These are phyloP conservation scores for Pollachius pollachius DNA, from an alignment of 2,113 vertebrate species.

Conservation along the genomic window DNA sequence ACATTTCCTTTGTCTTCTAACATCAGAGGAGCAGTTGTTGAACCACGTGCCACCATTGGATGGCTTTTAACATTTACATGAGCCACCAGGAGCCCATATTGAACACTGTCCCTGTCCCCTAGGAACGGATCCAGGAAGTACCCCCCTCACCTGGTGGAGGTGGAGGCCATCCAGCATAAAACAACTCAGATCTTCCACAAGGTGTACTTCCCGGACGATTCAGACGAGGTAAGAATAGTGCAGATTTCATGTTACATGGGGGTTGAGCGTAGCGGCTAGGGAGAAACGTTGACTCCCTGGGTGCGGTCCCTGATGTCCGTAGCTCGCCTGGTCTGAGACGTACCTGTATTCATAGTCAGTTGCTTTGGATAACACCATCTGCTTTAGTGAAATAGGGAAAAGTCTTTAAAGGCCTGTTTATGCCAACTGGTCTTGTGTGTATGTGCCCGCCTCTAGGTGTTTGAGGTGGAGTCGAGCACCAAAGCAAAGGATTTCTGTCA, in stretches of 20 bases:
- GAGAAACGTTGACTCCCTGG: background rate
- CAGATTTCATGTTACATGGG: background rate
- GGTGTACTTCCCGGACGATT: conserved; percentile 97
- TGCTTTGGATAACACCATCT: background rate
- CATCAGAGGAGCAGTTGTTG: too few relatives aligned
- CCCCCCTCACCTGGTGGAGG: conserved; percentile 94
- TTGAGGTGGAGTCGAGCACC: conserved; percentile 97
- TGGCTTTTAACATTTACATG: too few relatives aligned
- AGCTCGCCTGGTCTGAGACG: too few relatives aligned
- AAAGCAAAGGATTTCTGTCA: conserved; percentile 98
- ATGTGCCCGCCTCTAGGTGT: conserved; percentile 75
- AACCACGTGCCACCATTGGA: too few relatives aligned
- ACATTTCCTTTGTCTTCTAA: too few relatives aligned
- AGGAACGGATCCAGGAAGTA: conserved; percentile 97
- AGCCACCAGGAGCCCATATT: too few relatives aligned
- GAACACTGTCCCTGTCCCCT: background rate
- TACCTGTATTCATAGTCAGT: too few relatives aligned
- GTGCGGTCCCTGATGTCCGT: too few relatives aligned
- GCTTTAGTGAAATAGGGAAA: too few relatives aligned
- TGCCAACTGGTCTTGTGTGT: background rate
- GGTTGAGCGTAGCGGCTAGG: too few relatives aligned
- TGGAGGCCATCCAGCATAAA: conserved; percentile 98
- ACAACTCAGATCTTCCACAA: conserved; percentile 99
- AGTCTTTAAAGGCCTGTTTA: background rate
- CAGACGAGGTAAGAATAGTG: conserved; percentile 84